These are phyloP conservation scores for Zaprionus obscuricornis DNA, from an alignment of 2,888 invertebrate species.

Conservation along the genomic window DNA sequence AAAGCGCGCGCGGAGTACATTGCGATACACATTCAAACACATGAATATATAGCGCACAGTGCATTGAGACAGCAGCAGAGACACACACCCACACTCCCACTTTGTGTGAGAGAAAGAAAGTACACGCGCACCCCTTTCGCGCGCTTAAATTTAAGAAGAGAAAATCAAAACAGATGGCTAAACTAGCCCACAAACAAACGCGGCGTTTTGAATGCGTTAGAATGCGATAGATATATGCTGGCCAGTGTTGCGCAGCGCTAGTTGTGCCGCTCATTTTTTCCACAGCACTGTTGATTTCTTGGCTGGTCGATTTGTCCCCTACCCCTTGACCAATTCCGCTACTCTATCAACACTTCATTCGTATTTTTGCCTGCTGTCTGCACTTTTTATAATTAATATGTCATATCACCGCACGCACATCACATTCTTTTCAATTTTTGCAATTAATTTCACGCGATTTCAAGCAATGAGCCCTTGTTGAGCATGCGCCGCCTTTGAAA, in stretches of 20 bases:
- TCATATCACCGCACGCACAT: constrained; percentile 25
- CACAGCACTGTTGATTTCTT: constrained; percentile 64
- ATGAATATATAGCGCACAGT: constrained; percentile 1
- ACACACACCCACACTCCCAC: constrained; percentile 45
- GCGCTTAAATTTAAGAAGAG: constrained; percentile 75
- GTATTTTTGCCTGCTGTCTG: constrained; percentile 48
- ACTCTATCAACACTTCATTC: constrained; percentile 4
- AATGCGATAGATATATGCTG: constrained; percentile 37
- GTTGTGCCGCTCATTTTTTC: constrained; percentile 57
- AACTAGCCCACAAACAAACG: constrained; percentile 61
- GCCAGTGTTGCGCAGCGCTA: constrained; percentile 50
- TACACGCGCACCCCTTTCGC: constrained; percentile 78
- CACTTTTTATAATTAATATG: constrained; percentile 59
- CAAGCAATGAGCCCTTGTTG: background rate
- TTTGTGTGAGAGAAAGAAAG: constrained; percentile 62
- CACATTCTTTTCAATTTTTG: constrained; percentile 6
- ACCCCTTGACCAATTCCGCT: background rate
- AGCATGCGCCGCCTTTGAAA: constrained; percentile 46
- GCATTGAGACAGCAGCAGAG: too few species aligned
- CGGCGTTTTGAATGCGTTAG: constrained; percentile 38
- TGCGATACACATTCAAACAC: constrained; percentile 48
- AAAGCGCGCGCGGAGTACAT: constrained; percentile 54
- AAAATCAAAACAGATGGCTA: constrained; percentile 72
- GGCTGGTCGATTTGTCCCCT: constrained; percentile 46
- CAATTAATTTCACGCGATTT: constrained; percentile 27